phyloP scores from a whole-genome alignment of 2,888 invertebrate species.

The Hyposoter didymator region DNA sequence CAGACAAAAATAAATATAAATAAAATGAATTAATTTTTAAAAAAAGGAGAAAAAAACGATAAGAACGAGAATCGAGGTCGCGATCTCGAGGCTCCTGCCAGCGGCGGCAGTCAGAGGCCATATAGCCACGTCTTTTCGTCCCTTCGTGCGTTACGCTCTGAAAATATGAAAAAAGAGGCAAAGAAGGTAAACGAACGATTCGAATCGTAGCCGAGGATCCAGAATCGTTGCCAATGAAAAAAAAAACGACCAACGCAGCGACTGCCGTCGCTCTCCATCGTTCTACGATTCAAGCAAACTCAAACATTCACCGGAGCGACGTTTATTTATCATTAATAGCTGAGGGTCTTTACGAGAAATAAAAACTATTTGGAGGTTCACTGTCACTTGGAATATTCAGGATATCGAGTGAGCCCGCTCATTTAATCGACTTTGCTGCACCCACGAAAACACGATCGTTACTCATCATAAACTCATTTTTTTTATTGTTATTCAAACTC shows the following conservation, averaged over 20 bases:
- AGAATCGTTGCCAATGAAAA: slow-evolving; percentile 36
- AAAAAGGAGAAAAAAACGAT: neutral
- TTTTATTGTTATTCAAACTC: neutral
- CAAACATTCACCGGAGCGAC: slow-evolving; percentile 21
- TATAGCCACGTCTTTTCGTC: slow-evolving; percentile 60
- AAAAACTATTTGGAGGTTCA: slow-evolving; percentile 38
- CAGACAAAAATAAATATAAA: neutral
- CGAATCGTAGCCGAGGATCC: slow-evolving; percentile 15
- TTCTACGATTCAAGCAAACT: slow-evolving; percentile 18
- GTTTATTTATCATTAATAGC: slow-evolving; percentile 64
- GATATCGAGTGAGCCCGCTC: slow-evolving; percentile 68
- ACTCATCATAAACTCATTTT: neutral
- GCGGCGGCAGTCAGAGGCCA: slow-evolving; percentile 62
- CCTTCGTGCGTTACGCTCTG: slow-evolving; percentile 4
- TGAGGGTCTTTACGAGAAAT: slow-evolving; percentile 70
- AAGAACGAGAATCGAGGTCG: slow-evolving; percentile 41
- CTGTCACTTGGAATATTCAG: slow-evolving; percentile 78
- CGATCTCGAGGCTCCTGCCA: slow-evolving; percentile 52
- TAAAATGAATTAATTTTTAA: neutral
- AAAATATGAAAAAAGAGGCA: neutral
- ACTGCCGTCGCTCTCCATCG: slow-evolving; percentile 33
- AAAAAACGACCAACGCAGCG: slow-evolving; percentile 20
- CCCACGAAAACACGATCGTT: neutral
- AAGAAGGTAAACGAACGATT: slow-evolving; percentile 25
- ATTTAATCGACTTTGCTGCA: slow-evolving; percentile 19